These are phyloP conservation scores for Epizoanthus stellaris DNA, from an alignment of 92 coral and sea anemone species.

Conservation along the genomic window DNA sequence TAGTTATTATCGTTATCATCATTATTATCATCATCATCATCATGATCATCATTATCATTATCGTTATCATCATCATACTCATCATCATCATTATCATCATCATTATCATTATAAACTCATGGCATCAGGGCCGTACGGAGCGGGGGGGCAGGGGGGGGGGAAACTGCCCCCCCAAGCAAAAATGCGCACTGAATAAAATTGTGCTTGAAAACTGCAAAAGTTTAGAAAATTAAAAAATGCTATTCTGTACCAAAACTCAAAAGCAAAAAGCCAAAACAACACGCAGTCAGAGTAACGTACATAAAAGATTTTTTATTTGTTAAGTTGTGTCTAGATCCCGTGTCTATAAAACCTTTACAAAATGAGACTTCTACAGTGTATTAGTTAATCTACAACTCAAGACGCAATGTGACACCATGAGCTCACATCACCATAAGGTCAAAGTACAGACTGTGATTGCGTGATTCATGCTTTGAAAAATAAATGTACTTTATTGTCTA, in stretches of 20 bases:
- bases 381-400: slow-evolving; percentile 7
- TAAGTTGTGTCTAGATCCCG: slow-evolving; percentile 4
- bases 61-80: too few species aligned
- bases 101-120: too few species aligned
- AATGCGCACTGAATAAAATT: background rate
- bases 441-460: slow-evolving; percentile 16
- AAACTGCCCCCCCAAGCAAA: background rate
- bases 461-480: too few species aligned
- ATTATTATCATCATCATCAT: too few species aligned
- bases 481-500: too few species aligned
- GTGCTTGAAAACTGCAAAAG: background rate
- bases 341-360: slow-evolving; percentile 9
- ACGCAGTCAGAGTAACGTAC: background rate
- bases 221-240: background rate
- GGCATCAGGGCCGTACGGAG: slow-evolving; percentile 3
- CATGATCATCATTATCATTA: too few species aligned
- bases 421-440: slow-evolving; percentile 16
- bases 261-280: background rate
- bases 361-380: slow-evolving; percentile 11
- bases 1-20: too few species aligned
- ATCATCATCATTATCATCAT: too few species aligned
- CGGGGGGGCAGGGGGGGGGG: background rate
- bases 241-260: background rate
- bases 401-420: background rate
- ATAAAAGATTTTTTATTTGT: background rate